Conservation (phyloP, 2,113 vertebrate species). For the Rhagologus leucostigma region DNA sequence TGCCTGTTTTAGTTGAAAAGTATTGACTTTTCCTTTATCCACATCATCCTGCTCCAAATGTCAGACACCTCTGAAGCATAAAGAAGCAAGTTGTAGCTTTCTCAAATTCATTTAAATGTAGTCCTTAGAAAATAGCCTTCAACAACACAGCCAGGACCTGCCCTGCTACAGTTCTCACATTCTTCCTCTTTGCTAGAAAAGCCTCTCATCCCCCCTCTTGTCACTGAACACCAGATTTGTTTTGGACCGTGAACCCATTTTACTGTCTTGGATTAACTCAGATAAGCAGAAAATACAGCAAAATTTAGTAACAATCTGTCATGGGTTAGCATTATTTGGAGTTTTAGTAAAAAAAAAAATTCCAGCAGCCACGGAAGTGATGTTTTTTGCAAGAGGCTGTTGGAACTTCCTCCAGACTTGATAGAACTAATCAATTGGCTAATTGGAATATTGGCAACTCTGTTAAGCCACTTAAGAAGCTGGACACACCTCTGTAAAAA, state of each 20-base stretch:
- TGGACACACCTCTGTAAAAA: too few relatives aligned
- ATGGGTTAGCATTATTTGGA: too few relatives aligned
- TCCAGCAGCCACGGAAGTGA: too few relatives aligned
- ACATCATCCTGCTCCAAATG: neutral
- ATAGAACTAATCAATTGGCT: too few relatives aligned
- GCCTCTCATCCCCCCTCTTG: neutral
- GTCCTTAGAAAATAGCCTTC: neutral
- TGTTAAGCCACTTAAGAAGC: too few relatives aligned
- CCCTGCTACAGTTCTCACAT: neutral
- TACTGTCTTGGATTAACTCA: neutral
- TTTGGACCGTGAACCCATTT: neutral
- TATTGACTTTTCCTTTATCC: neutral
- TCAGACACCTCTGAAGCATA: neutral
- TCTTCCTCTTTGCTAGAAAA: neutral
- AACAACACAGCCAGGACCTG: neutral
- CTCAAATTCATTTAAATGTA: neutral
- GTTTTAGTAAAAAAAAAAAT: too few relatives aligned
- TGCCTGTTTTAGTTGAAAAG: neutral
- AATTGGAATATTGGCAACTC: too few relatives aligned
- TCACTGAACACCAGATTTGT: neutral
- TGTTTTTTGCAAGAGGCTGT: too few relatives aligned
- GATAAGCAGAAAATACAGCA: neutral
- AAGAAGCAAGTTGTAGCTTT: neutral
- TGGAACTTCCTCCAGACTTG: too few relatives aligned
- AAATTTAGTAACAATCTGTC: neutral